Base-by-base conservation (phyloP, 1,140 invertebrate genomes). In the Nomia melanderi region DNA sequence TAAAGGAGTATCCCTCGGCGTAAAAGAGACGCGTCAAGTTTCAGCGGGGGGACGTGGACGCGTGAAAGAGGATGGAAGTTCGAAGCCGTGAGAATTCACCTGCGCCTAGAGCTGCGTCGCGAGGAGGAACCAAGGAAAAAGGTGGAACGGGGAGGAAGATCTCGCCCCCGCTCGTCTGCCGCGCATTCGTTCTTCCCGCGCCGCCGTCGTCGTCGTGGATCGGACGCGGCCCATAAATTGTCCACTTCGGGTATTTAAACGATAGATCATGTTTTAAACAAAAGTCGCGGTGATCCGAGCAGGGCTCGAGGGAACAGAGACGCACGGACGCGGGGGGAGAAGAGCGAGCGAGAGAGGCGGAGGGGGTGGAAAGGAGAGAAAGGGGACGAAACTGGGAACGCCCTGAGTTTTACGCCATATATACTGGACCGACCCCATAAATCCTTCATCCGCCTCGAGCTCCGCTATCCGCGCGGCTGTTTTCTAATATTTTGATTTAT, bases 401-500 rank as follows among this genome's bases (percentile, higher is more conserved):
- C 71, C 80, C 79, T 77, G 77, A 78, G 78, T 88, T 85, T 88
- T 81, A 78, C 82, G 78, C 63, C 77, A 67, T 50, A 64, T 59
- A 79, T 44, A 79, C 66, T 31, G 74, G 47, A 78, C 79, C 50
- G 79, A 86, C 65, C 88, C 81, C 90, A 90, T 91, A 91, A 91
- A 91, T 91, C 90, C 88, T 88, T 91, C 90, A 90, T 75, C 84
- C 82, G 67, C 60, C 77, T 72, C 81, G 70, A 77, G 25, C 82
- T 77, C 80, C 83, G 64, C 66, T 65, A 71, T 79, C 63, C 76
- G 54, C 76, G 85, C 78, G 74, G 82, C 79, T 90, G 87, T 90
- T 90, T 91, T 91, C 89, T 91, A 89, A 89, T 90, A 90, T 91
- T 91, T 90, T 90, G 89, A 91, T 91, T 90, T 90, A 91, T 90